These are phyloP conservation scores for Camponotus fellah DNA, from an alignment of 2,888 invertebrate species.

Conservation along the genomic window DNA sequence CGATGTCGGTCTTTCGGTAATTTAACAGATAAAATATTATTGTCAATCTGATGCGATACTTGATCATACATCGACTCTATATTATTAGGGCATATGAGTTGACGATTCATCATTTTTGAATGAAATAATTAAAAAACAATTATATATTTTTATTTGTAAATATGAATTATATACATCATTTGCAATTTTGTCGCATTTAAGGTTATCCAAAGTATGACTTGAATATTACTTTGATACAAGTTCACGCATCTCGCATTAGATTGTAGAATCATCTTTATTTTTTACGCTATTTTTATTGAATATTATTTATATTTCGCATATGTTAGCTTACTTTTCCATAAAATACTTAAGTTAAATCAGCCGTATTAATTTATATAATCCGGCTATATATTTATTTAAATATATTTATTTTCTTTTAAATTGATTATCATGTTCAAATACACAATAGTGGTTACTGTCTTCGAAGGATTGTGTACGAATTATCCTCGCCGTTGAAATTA, in stretches of 20 bases:
- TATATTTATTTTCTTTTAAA: slow-evolving; percentile 5
- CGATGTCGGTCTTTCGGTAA: slow-evolving; percentile 68
- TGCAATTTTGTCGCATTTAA: slow-evolving; percentile 27
- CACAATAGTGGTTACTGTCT: slow-evolving; percentile 42
- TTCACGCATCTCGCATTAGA: not conserved
- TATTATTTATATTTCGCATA: not conserved
- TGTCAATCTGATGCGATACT: slow-evolving; percentile 72
- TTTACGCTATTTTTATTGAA: not conserved
- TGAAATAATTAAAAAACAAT: not conserved
- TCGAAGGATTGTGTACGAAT: slow-evolving; percentile 45
- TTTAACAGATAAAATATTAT: slow-evolving; percentile 75
- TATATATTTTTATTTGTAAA: not conserved
- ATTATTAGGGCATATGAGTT: slow-evolving; percentile 40
- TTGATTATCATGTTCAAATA: slow-evolving; percentile 27
- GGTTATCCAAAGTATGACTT: slow-evolving; percentile 31
- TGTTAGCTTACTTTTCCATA: not conserved
- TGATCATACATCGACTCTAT: slow-evolving; percentile 67
- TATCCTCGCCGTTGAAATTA: slow-evolving; percentile 47
- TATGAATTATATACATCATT: not conserved
- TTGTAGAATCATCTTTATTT: not conserved
- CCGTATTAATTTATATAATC: slow-evolving; percentile 41
- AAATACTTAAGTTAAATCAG: not conserved
- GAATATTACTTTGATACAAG: slow-evolving; percentile 4
- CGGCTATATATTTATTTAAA: not conserved
- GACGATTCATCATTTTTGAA: slow-evolving; percentile 48